Base-by-base conservation (phyloP, 2,113 vertebrate species). In the Tamias sibiricus region DNA sequence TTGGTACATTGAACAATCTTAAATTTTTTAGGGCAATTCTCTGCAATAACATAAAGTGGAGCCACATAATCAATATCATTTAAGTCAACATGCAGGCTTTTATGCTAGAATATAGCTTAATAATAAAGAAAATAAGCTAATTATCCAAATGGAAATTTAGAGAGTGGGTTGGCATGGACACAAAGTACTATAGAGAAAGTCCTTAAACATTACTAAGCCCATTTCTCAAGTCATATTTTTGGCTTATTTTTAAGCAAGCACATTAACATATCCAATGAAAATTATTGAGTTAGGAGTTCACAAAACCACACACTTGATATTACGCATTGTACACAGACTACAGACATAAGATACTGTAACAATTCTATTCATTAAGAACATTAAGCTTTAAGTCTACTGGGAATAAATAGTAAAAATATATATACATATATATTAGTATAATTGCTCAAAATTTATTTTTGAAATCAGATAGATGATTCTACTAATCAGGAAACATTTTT, bases 41-140 rank as follows among this genome's bases (percentile, higher is more conserved):
- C 72, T 87, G 22, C 44, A 91, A 95, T 66, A 97, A 79, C 64
- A n/a, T 90, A 92, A 88, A 97, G 59, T 90, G 94, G 32, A 76
- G 22, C 44, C 54, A 98, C 98, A 90, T 87, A 97, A 97, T 95
- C 96, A 97, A 92, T 42, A 87, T 79, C 54, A 98, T 59, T 95
- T 98, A 98, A 96, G 68, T 90, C 90, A 95, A 54, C 32, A 94
- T 76, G n/a, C 80, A 97, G 93, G 77, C 90, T 96, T 95, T 96
- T 97, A 97, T 69, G 64, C 7, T 95, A 90, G 98, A 98, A 95
- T 28, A 52, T 32, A 14, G 54, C 8, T 96, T 95, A 89, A 97
- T 93, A 97, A 82, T 91, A 90, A 91, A 97, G 68, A 98, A 57
- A 87, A 72, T 30, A 81, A 11, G 8, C 52, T 94, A 35, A 79